Base-by-base conservation (phyloP, 2,888 invertebrate species). In the Ptycholaimellus sp. region DNA sequence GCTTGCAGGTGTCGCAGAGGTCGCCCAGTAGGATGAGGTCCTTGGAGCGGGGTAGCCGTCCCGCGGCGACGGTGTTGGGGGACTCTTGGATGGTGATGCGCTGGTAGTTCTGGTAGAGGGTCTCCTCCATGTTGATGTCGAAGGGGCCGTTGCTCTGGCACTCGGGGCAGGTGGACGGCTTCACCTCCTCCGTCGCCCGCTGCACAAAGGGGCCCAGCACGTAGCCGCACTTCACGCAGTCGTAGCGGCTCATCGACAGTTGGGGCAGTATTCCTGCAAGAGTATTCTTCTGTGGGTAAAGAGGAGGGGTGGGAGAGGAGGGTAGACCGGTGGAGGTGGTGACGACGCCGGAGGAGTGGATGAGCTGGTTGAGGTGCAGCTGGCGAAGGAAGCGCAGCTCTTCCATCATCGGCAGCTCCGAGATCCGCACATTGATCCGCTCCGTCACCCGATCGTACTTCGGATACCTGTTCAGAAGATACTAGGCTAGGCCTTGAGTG, bases 101-200 rank as follows among this genome's bases (percentile, higher is more conserved):
- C 62, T 96, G 96, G 58, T 93, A 99, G 64, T 99, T 99, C 36
- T 90, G 73, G 60, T 93, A 96, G 5, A 96, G 62, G 0, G 96
- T 99, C 74, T 90, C 61, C 51, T 93, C 93, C 82, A 93, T 90
- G 59, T 96, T 99, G 20, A 96, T 76, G 73, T 83, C 62, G 61
- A 93, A 96, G 0, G 90, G 93, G 1, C 93, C 93, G 39, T 68
- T 66, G 52, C 83, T 83, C 59, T 96, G 93, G 69, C 93, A 96
- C 57, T 93, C 87, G 0, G 93, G 93, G 65, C 96, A 96, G 1
- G 80, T 77, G 0, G 82, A 83, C 0, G 96, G 96, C 53, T 78
- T 81, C 0, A 90, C 77, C 65, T 99, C 96, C 3, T 76, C 66
- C 9, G 47, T 44, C 60, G 87, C 85, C 0, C 76, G 72, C 64